phyloP scores from a whole-genome alignment of 2,888 invertebrate genomes.

The Sceliomorpha sp. region DNA sequence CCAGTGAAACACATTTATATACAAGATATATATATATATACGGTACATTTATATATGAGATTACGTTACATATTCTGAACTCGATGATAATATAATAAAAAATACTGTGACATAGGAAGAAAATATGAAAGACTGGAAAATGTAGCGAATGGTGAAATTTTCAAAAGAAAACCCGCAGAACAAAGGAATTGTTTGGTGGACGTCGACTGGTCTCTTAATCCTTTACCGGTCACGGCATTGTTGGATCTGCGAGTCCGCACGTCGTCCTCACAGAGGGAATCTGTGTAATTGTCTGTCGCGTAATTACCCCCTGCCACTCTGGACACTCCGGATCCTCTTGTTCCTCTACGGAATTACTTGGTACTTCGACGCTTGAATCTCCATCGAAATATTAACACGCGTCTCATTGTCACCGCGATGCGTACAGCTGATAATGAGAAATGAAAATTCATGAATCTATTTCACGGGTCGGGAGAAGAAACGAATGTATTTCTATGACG shows the following conservation, averaged over 20 bases:
- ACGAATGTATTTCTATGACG: neutral
- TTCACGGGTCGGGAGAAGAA: conserved; percentile 1
- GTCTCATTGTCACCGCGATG: conserved; percentile 25
- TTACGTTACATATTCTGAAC: too few species aligned
- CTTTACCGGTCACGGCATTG: conserved; percentile 59
- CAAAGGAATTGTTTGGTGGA: conserved; percentile 63
- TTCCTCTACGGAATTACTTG: conserved; percentile 49
- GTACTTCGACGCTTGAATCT: conserved; percentile 42
- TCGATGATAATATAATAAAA: too few species aligned
- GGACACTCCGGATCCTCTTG: conserved; percentile 27
- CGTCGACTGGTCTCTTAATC: conserved; percentile 66
- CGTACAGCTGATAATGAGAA: conserved; percentile 38
- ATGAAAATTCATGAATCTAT: conserved; percentile 47
- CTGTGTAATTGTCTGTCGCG: conserved; percentile 68
- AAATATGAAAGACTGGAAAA: too few species aligned
- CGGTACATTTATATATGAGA: too few species aligned
- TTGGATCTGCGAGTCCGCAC: conserved; percentile 52
- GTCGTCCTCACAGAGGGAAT: conserved; percentile 62
- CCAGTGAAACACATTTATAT: too few species aligned
- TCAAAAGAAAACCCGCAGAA: conserved; percentile 65
- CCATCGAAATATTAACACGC: conserved; percentile 9
- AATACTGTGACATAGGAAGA: too few species aligned
- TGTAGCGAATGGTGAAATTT: too few species aligned
- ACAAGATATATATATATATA: too few species aligned
- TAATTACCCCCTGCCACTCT: conserved; percentile 63